Conservation (phyloP, 64 coral and sea anemone genomes). For the Pachyseris speciosa region DNA sequence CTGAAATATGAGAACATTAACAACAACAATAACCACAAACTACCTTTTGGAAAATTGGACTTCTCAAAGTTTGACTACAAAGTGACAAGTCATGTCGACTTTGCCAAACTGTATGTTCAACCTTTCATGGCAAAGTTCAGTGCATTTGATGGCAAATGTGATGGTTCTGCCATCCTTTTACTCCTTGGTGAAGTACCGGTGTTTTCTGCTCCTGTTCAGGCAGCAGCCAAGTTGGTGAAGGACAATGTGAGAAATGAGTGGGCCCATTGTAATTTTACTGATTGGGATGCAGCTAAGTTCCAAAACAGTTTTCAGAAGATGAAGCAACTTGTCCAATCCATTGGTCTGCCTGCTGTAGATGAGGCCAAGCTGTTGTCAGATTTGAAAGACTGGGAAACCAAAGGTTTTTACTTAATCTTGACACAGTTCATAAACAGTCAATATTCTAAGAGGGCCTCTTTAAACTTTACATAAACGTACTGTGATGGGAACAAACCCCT, state of each 20-base stretch:
- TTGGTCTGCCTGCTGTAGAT: background rate
- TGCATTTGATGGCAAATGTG: slow-evolving; percentile 25
- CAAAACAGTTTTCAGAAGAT: slow-evolving; percentile 1
- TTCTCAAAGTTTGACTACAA: slow-evolving; percentile 17
- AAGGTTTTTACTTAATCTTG: background rate
- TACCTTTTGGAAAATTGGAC: background rate
- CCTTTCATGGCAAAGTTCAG: slow-evolving; percentile 41
- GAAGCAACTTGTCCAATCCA: slow-evolving; percentile 11
- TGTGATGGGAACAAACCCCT: too few relatives aligned
- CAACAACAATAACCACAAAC: slow-evolving; percentile 9
- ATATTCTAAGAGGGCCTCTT: too few relatives aligned
- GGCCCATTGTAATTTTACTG: too few relatives aligned
- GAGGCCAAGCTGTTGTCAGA: too few relatives aligned
- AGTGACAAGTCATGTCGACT: slow-evolving; percentile 4
- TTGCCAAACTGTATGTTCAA: slow-evolving; percentile 46
- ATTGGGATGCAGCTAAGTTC: too few relatives aligned
- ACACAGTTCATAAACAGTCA: too few relatives aligned
- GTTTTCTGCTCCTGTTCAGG: background rate
- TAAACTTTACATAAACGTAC: too few relatives aligned
- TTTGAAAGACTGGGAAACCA: too few relatives aligned
- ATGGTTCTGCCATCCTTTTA: slow-evolving; percentile 9
- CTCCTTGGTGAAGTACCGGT: slow-evolving; percentile 18
- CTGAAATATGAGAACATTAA: too few relatives aligned
- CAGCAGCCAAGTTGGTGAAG: slow-evolving; percentile 4
- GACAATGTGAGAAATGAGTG: slow-evolving; percentile 8